A percentile compares a stretch with the other conserved stretches of the same genome.
phyloP scores from a whole-genome alignment of 2,113 vertebrate species.

The Tragelaphus buxtoni region DNA sequence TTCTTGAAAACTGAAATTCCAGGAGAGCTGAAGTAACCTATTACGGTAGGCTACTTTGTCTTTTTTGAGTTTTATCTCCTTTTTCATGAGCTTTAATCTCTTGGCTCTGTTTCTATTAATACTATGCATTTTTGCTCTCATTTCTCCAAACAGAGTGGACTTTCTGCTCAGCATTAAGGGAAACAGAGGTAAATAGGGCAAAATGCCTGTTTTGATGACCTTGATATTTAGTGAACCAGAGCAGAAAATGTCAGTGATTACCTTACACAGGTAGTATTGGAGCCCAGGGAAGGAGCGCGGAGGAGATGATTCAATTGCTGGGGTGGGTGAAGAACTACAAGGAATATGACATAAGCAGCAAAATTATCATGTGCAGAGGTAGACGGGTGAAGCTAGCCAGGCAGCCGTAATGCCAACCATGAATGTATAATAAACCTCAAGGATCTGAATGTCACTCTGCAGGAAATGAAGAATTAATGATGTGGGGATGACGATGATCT shows the following conservation, averaged over 20 bases:
- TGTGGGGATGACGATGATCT: not conserved
- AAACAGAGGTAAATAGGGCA: not conserved
- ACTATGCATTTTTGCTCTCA: not conserved
- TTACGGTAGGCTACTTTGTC: not conserved
- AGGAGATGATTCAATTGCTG: not conserved
- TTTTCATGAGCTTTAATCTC: not conserved
- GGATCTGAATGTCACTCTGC: not conserved
- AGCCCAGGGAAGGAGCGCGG: not conserved
- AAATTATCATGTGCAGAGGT: not conserved
- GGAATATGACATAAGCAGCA: not conserved
- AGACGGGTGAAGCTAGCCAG: not conserved
- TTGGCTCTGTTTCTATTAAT: not conserved
- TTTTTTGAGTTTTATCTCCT: not conserved
- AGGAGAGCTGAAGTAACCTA: not conserved
- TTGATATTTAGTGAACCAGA: not conserved
- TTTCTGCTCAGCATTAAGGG: not conserved
- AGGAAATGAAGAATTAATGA: not conserved
- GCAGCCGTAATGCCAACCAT: not conserved
- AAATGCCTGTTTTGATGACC: not conserved
- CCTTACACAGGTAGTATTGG: fast-evolving
- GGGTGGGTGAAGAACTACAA: not conserved
- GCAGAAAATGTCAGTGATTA: not conserved
- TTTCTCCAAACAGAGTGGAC: not conserved
- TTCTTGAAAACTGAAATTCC: not conserved
- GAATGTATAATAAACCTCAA: not conserved